Conservation (phyloP, 2,888 invertebrate species). For the Apodemia duryi region DNA sequence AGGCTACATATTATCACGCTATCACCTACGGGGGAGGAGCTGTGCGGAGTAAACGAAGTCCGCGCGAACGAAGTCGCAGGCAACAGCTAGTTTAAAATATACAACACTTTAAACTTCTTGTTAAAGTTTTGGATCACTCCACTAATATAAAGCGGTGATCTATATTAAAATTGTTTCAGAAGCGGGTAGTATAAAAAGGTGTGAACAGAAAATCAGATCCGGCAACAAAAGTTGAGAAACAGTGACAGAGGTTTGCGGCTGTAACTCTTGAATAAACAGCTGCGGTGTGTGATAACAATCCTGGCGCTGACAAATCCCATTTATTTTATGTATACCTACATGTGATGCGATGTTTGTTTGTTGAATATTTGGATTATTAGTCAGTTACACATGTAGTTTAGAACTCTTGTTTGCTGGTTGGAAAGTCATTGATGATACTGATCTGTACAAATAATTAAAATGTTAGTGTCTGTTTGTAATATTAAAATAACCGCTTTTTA, state of each 20-base stretch:
- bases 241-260: background rate
- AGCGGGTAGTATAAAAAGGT: background rate
- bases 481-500: too few species aligned
- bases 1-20: too few species aligned
- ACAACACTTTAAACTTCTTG: background rate
- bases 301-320: background rate
- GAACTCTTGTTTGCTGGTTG: background rate
- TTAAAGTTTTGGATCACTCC: background rate
- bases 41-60: too few species aligned
- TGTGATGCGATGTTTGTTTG: background rate
- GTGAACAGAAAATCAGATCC: background rate
- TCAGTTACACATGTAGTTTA: background rate
- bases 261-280: slow-evolving; percentile 12
- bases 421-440: background rate
- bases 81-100: too few species aligned
- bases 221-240: background rate
- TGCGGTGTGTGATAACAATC: slow-evolving; percentile 3
- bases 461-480: too few species aligned
- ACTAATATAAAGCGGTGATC: background rate
- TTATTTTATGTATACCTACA: background rate
- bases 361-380: background rate
- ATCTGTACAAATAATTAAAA: too few species aligned
- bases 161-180: background rate
- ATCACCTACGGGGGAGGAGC: too few species aligned
- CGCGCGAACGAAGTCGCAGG: too few species aligned